A percentile compares a stretch with the other conserved stretches of the same genome.
phyloP scores from a whole-genome alignment of 2,797 vertebrate species.

The Cyprinella venusta region DNA sequence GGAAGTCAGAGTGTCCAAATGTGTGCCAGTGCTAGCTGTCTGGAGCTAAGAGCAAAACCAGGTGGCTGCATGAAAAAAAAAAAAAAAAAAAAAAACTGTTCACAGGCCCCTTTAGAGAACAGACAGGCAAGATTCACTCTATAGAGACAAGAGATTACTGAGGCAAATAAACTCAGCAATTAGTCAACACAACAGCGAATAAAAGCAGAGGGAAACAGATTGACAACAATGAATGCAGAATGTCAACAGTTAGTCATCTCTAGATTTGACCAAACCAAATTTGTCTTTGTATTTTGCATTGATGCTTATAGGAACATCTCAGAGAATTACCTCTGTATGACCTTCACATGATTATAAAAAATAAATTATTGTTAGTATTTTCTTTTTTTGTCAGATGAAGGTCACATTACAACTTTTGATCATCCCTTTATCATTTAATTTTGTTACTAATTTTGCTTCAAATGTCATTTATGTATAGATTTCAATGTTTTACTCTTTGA shows the following conservation, averaged over 20 bases:
- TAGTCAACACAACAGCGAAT: not conserved
- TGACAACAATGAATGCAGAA: not conserved
- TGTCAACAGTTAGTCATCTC: too few relatives aligned
- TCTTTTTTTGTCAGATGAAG: not conserved
- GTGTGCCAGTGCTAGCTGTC: not conserved
- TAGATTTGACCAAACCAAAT: not conserved
- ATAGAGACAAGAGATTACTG: slow-evolving; percentile 20
- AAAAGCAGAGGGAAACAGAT: not conserved
- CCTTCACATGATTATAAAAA: not conserved
- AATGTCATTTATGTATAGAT: not conserved
- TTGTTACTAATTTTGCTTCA: not conserved
- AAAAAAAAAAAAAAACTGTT: slow-evolving; percentile 5
- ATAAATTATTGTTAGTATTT: not conserved
- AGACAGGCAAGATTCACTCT: slow-evolving; percentile 60
- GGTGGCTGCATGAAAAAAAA: slow-evolving; percentile 21
- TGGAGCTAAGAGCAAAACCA: not conserved
- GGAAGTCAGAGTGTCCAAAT: not conserved
- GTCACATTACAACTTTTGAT: not conserved
- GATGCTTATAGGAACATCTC: not conserved
- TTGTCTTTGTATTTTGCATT: not conserved
- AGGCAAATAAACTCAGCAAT: slow-evolving; percentile 17
- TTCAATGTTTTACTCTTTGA: not conserved
- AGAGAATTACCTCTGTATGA: not conserved
- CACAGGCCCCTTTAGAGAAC: slow-evolving; percentile 19
- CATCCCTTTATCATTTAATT: not conserved